phyloP scores from a whole-genome alignment of 2,888 invertebrate species.

The Prenolepis imparis region DNA sequence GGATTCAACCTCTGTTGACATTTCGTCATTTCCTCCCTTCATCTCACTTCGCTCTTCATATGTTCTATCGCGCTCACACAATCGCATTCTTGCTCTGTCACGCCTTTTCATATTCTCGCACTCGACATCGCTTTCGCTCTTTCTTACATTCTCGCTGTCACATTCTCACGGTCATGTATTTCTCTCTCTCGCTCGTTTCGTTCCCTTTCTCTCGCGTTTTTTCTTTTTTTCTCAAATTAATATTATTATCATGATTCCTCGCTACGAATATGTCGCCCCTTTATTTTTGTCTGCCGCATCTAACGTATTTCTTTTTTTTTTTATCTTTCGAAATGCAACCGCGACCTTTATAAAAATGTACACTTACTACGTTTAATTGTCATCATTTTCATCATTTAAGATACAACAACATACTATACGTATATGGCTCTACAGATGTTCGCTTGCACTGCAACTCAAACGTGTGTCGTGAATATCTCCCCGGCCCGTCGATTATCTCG shows the following conservation, averaged over 20 bases:
- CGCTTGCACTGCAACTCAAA: constrained; percentile 86
- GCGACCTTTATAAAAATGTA: constrained; percentile 85
- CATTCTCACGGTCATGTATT: constrained; percentile 48
- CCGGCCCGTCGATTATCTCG: constrained; percentile 52
- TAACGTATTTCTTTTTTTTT: constrained; percentile 65
- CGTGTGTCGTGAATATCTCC: constrained; percentile 82
- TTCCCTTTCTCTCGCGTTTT: constrained; percentile 65
- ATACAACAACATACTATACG: constrained; percentile 86
- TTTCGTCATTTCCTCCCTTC: constrained; percentile 71
- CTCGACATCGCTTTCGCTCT: constrained; percentile 48
- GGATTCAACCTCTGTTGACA: constrained; percentile 65
- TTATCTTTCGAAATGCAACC: constrained; percentile 81
- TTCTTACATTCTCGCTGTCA: constrained; percentile 56
- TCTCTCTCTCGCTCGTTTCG: constrained; percentile 49
- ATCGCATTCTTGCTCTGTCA: constrained; percentile 62
- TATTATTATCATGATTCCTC: constrained; percentile 72
- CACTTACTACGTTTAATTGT: constrained; percentile 81
- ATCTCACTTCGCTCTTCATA: constrained; percentile 54
- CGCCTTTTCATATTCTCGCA: constrained; percentile 59
- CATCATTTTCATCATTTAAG: constrained; percentile 75
- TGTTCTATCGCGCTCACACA: constrained; percentile 60
- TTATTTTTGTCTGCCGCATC: constrained; percentile 75
- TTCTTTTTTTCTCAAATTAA: constrained; percentile 72
- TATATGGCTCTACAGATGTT: constrained; percentile 86
- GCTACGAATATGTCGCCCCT: constrained; percentile 70